Conservation (phyloP, 2,113 vertebrate genomes). For the Vanacampus margaritifer region DNA sequence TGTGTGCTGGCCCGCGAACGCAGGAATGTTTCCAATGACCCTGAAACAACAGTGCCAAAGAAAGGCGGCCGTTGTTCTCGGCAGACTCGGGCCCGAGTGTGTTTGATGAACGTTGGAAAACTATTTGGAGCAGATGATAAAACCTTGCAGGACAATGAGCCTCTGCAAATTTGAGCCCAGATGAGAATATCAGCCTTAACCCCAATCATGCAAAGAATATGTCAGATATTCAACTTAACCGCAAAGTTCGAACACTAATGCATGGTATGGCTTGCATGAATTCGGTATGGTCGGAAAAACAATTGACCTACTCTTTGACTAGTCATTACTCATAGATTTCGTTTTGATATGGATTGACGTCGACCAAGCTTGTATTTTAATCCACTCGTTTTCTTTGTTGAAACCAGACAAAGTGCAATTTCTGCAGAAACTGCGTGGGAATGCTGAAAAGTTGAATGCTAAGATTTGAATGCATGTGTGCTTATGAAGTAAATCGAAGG, state of each 20-base stretch:
- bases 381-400: too few relatives aligned
- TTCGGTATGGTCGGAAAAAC: too few relatives aligned
- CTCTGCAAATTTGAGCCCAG: slow-evolving; percentile 7
- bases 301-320: too few relatives aligned
- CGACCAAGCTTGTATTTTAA: too few relatives aligned
- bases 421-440: too few relatives aligned
- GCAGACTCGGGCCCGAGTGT: slow-evolving; percentile 14
- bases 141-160: slow-evolving; percentile 16
- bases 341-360: too few relatives aligned
- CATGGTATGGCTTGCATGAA: neutral
- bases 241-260: neutral
- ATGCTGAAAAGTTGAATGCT: too few relatives aligned
- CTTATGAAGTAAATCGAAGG: too few relatives aligned
- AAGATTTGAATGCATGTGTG: too few relatives aligned
- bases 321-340: too few relatives aligned
- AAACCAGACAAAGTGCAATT: too few relatives aligned
- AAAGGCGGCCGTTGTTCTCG: slow-evolving; percentile 62
- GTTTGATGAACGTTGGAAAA: slow-evolving; percentile 60
- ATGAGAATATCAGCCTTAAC: slow-evolving; percentile 14
- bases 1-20: slow-evolving; percentile 41
- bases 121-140: slow-evolving; percentile 45
- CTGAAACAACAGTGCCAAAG: slow-evolving; percentile 49
- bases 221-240: slow-evolving; percentile 3
- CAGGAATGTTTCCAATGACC: slow-evolving; percentile 61
- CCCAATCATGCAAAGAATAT: neutral